Conservation (phyloP, 1,140 invertebrate species). For the Drosophila rhopaloa region DNA sequence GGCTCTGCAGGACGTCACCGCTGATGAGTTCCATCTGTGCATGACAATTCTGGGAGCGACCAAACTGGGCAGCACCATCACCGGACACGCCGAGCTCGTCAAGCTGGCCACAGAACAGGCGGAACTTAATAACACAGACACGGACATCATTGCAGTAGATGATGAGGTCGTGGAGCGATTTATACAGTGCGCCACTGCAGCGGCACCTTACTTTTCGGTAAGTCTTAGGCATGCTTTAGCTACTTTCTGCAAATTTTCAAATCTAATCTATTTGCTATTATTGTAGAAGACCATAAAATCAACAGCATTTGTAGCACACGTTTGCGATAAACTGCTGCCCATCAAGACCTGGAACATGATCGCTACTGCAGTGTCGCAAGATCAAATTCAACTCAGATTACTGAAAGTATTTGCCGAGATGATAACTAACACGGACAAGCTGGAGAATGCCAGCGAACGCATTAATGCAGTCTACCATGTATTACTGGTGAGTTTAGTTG, state of each 20-base stretch:
- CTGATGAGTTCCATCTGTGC: slow-evolving; percentile 95
- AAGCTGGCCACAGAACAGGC: slow-evolving; percentile 93
- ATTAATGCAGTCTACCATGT: slow-evolving; percentile 91
- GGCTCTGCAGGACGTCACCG: slow-evolving; percentile 94
- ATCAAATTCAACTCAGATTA: slow-evolving; percentile 91
- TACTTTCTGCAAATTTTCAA: slow-evolving; percentile 7
- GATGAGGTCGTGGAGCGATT: slow-evolving; percentile 91
- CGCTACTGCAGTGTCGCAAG: slow-evolving; percentile 87
- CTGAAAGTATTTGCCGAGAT: slow-evolving; percentile 96
- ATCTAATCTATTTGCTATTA: slow-evolving; percentile 60
- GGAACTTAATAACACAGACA: slow-evolving; percentile 89
- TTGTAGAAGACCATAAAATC: slow-evolving; percentile 94
- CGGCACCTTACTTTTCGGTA: slow-evolving; percentile 95
- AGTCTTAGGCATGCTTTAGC: slow-evolving; percentile 79
- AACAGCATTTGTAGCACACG: slow-evolving; percentile 93
- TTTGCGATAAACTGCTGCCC: slow-evolving; percentile 94
- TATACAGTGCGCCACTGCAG: slow-evolving; percentile 93
- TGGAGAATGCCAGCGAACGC: slow-evolving; percentile 91
- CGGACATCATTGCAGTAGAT: slow-evolving; percentile 92
- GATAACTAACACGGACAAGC: slow-evolving; percentile 88
- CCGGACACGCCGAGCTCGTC: slow-evolving; percentile 94
- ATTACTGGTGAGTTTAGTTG: slow-evolving; percentile 88
- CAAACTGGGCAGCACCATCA: slow-evolving; percentile 91
- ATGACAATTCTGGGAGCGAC: slow-evolving; percentile 94
- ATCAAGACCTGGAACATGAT: slow-evolving; percentile 86